Evolutionary conservation across 2,113 vertebrate species (phyloP).

Genomic region (Pyrgilauda ruficollis): DNA sequence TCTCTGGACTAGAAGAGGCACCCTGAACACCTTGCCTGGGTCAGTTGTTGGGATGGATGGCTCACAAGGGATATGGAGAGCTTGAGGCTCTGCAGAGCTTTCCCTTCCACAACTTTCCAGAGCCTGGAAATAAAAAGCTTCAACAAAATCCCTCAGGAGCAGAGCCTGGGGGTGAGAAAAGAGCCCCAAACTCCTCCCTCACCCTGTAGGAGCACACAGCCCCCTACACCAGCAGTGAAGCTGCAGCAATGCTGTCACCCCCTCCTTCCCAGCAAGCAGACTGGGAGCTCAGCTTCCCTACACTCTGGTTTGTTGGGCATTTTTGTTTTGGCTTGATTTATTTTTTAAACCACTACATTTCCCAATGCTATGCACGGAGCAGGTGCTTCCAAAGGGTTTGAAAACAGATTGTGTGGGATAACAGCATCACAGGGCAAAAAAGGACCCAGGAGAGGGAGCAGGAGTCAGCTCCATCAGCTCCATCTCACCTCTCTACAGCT

Average conservation of each 20-base stretch:
- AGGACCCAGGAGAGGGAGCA: constrained; percentile 9
- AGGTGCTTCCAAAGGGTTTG: background rate
- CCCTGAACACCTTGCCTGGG: background rate
- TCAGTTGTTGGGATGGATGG: background rate
- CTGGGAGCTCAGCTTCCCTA: background rate
- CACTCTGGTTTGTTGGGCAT: background rate
- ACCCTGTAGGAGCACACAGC: background rate
- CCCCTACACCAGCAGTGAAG: background rate
- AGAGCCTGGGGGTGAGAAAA: background rate
- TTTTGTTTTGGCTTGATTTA: background rate
- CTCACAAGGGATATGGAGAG: background rate
- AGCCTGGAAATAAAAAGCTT: background rate
- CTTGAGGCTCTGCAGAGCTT: background rate
- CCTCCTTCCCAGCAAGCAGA: background rate
- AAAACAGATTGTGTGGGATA: background rate
- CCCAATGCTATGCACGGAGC: rapidly evolving
- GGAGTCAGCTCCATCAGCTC: background rate
- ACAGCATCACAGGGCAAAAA: background rate
- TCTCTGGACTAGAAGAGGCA: background rate
- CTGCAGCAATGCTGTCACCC: background rate
- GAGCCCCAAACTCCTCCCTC: background rate
- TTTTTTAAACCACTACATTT: background rate
- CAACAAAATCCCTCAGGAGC: background rate
- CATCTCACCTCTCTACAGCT: background rate
- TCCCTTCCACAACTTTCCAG: background rate